A percentile compares a stretch with the other conserved stretches of the same genome.
phyloP scores from a whole-genome alignment of 1,140 invertebrate species.

The Pseudomyrmex sp. region DNA sequence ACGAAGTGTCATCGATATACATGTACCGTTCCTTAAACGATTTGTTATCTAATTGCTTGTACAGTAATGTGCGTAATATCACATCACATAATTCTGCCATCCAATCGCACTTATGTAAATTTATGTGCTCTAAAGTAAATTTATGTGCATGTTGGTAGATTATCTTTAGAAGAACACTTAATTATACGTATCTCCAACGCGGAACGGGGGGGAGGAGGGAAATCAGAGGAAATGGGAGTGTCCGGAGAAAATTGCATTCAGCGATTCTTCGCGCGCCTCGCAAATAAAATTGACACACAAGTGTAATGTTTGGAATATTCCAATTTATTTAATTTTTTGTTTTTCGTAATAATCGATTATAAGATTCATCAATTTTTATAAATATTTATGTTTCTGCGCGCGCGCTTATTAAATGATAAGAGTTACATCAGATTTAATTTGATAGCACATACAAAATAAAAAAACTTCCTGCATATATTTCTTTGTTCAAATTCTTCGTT shows the following conservation, averaged over 20 bases:
- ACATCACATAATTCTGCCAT: neutral
- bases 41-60: neutral
- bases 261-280: no score
- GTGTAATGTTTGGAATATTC: conserved; percentile 25
- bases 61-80: conserved; percentile 15
- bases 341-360: conserved; percentile 8
- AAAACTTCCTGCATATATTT: neutral
- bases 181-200: conserved; percentile 41
- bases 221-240: neutral
- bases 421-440: no score
- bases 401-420: no score
- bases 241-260: neutral
- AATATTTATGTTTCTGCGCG: conserved; percentile 25
- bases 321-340: conserved; percentile 27
- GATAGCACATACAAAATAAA: no score
- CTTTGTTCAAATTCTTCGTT: conserved; percentile 27
- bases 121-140: conserved; percentile 14
- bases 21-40: neutral
- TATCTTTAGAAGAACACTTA: conserved; percentile 12
- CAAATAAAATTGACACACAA: conserved; percentile 15
- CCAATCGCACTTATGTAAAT: conserved; percentile 39
- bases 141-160: conserved; percentile 9
- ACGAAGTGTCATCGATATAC: no score
- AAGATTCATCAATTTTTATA: conserved; percentile 13
- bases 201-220: neutral